These are phyloP conservation scores for Cavia porcellus DNA, from an alignment of 2,113 vertebrate genomes.

Conservation along the genomic window DNA sequence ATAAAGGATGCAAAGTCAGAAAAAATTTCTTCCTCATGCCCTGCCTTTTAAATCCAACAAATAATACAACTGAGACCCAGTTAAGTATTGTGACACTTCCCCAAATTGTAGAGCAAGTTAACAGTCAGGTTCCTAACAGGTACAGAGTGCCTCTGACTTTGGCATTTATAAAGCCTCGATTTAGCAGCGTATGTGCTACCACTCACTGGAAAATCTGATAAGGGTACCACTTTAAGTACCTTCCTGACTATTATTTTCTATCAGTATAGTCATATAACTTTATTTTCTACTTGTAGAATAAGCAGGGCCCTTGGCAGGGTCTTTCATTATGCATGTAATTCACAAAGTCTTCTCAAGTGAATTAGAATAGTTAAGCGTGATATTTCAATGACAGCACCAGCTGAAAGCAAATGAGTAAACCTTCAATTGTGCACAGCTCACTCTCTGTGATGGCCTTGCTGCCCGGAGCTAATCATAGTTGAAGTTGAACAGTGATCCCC, in stretches of 20 bases:
- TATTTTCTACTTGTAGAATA: not conserved
- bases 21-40: not conserved
- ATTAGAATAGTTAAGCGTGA: constrained; percentile 36
- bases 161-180: not conserved
- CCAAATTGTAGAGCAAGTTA: not conserved
- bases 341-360: not conserved
- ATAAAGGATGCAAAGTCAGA: not conserved
- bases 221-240: not conserved
- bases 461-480: not conserved
- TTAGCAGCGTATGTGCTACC: not conserved
- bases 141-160: not conserved
- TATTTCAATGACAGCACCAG: not conserved
- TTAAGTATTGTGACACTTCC: not conserved
- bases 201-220: not conserved
- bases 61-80: not conserved
- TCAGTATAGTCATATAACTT: not conserved
- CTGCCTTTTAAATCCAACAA: not conserved
- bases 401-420: not conserved
- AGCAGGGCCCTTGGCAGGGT: not conserved
- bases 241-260: not conserved
- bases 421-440: not conserved
- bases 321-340: not conserved
- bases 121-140: not conserved
- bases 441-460: not conserved
- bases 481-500: not conserved